Evolutionary conservation across 2,888 invertebrate genomes (phyloP), one percentile per base, ranked within the genome.

Genomic region (Laothoe populi): DNA sequence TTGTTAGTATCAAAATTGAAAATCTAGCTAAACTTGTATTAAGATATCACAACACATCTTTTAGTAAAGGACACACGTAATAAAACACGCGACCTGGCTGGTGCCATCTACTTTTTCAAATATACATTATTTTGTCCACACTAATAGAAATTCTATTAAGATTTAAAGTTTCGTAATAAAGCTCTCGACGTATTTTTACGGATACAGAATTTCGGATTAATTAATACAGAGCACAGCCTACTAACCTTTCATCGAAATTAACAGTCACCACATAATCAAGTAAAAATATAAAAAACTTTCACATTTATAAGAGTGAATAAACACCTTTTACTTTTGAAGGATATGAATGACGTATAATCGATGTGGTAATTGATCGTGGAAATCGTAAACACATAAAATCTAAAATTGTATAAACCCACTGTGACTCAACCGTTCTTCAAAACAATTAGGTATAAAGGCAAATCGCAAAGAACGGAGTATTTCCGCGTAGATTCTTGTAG

Each of bases 271-370:
- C 35, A 11, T 53, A 31, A 53, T 53, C 11, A 19, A 46, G 23
- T 23, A 35, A 16, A 16, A n/a, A 49, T 11, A 19, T 31, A n/a
- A n/a, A n/a, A 53, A 35, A 53, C 53, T 53, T 53, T 53, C 53
- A 53, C 53, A 35, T 35, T 31, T 31, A 53, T 48, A 48, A 4
- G 10, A 16, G 31, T 11, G 26, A 49, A n/a, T 53, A 19, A 21
- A 53, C 31, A 26, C 53, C 35, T 23, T 24, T 53, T 35, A 53
- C 53, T 35, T 53, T 31, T 31, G 53, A 53, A 53, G 53, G 53
- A 35, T 49, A 16, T 16, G 26, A 16, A 10, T 53, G 31, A 19
- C 53, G 53, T 21, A 16, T 16, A 2, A 16, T 10, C 11, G 35
- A 35, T 16, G 53, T 53, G 53, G 31, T 35, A 53, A 53, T 53